Conservation (phyloP, 2,113 vertebrate species). For the Empidonax alnorum region DNA sequence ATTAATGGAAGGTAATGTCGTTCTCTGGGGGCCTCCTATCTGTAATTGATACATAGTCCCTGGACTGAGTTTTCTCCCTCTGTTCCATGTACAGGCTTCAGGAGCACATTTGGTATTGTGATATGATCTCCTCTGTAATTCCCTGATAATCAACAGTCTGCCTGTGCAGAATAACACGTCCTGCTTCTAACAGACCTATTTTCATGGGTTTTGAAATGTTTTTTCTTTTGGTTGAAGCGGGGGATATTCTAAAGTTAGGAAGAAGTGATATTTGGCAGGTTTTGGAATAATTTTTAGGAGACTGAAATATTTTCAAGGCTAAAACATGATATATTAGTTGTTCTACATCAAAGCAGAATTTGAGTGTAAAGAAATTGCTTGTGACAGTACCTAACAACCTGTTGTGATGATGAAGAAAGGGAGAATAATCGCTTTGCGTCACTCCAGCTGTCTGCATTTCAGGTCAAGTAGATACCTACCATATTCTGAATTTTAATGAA, state of each 20-base stretch:
- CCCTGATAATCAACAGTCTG: background rate
- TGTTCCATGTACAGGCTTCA: background rate
- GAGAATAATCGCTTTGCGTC: fast-evolving
- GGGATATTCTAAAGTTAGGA: background rate
- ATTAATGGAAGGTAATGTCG: background rate
- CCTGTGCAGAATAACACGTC: background rate
- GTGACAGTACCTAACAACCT: background rate
- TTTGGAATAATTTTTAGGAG: background rate
- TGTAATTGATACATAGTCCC: background rate
- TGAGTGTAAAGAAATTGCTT: background rate
- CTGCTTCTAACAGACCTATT: background rate
- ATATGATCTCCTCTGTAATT: background rate
- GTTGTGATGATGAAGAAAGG: background rate
- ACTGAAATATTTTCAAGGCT: background rate
- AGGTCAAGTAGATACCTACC: background rate
- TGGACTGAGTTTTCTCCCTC: background rate
- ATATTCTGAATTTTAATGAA: background rate
- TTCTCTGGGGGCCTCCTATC: background rate
- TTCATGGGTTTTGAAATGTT: background rate
- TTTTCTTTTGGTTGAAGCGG: background rate
- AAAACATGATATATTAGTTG: background rate
- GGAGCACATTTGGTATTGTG: background rate
- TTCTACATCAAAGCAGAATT: background rate
- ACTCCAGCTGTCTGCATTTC: background rate
- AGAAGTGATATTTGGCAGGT: background rate